Evolutionary conservation across 2,797 vertebrate genomes (phyloP).

Genomic region (Silurus aristotelis): DNA sequence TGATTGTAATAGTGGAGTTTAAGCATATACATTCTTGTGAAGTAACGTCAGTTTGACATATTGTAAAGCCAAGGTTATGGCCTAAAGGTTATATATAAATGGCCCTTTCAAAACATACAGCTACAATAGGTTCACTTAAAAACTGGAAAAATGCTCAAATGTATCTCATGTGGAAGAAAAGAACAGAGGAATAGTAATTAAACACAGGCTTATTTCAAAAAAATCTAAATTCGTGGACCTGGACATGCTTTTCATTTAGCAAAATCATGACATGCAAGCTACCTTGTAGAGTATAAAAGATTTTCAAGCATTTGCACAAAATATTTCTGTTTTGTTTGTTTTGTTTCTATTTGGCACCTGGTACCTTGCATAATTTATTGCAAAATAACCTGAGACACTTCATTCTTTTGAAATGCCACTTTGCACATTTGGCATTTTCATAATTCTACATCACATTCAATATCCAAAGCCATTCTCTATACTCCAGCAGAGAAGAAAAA

Average conservation of each 20-base stretch:
- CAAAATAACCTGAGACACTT: neutral
- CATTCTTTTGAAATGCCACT: slow-evolving; percentile 6
- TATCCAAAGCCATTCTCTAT: neutral
- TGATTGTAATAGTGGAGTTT: neutral
- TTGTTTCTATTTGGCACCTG: neutral
- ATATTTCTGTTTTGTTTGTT: too few relatives aligned
- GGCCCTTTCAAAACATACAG: neutral
- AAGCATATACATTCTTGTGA: neutral
- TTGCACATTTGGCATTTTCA: slow-evolving; percentile 7
- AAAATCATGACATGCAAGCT: neutral
- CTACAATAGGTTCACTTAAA: neutral
- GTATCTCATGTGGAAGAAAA: neutral
- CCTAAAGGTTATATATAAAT: neutral
- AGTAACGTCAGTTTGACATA: neutral
- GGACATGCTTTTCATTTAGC: neutral
- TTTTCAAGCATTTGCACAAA: neutral
- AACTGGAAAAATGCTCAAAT: neutral
- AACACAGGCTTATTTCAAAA: neutral
- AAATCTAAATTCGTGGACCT: neutral
- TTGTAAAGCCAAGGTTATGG: neutral
- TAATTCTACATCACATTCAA: slow-evolving; percentile 17
- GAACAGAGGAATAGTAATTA: too few relatives aligned
- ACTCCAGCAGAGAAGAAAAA: slow-evolving; percentile 12
- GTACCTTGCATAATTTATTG: neutral
- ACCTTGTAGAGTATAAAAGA: neutral